phyloP scores from a whole-genome alignment of 1,140 invertebrate species.

The Brachionus calyciflorus region DNA sequence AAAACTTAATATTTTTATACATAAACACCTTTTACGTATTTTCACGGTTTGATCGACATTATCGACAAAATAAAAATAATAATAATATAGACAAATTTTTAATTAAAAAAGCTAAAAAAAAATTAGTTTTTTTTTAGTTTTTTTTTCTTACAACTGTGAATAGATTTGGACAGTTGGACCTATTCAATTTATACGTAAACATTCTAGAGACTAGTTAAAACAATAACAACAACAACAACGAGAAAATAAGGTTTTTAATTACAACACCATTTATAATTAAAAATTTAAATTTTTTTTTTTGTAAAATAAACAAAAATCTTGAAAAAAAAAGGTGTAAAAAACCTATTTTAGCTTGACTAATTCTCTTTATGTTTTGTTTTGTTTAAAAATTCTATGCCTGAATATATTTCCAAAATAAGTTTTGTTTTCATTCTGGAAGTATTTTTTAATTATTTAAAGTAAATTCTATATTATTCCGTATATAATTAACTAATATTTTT shows the following conservation, averaged over 20 bases:
- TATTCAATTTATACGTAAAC: no score
- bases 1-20: slow-evolving; percentile 6
- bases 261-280: slow-evolving; percentile 18
- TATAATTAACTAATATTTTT: slow-evolving; percentile 41
- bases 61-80: no score
- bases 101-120: no score
- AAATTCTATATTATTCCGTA: slow-evolving; percentile 15
- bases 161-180: no score
- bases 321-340: slow-evolving; percentile 41
- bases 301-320: slow-evolving; percentile 14
- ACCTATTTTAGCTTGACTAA: slow-evolving; percentile 34
- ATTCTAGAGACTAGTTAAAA: no score
- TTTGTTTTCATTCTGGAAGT: neutral
- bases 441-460: neutral
- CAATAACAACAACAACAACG: neutral
- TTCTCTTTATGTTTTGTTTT: no score
- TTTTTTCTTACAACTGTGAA: neutral
- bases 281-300: slow-evolving; percentile 15
- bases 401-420: neutral
- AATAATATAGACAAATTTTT: no score
- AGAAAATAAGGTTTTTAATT: slow-evolving; percentile 24
- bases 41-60: slow-evolving; percentile 13
- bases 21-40: slow-evolving; percentile 18
- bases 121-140: no score
- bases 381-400: no score